Conservation (phyloP, 2,888 invertebrate genomes). For the Drymonia ruficornis region DNA sequence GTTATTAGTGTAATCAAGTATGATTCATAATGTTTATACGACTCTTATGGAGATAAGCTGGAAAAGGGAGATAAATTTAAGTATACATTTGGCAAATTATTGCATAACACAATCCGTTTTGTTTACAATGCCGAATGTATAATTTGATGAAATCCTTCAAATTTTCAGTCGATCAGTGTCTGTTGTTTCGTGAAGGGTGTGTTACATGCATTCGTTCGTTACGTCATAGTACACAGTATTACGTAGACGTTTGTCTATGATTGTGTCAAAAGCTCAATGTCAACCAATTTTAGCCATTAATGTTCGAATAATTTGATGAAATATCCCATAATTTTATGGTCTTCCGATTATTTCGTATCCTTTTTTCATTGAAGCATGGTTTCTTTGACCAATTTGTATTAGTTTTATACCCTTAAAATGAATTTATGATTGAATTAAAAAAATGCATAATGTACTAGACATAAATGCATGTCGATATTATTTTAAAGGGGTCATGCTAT, state of each 20-base stretch:
- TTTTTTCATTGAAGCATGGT: conserved; percentile 31
- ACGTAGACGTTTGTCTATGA: conserved; percentile 64
- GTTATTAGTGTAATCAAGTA: no score
- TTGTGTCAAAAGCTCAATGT: conserved; percentile 79
- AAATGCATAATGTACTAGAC: not conserved
- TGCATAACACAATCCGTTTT: conserved; percentile 10
- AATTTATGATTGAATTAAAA: not conserved
- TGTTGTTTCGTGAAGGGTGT: conserved; percentile 33
- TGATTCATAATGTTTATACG: no score
- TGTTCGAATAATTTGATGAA: conserved; percentile 26
- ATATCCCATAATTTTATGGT: conserved; percentile 36
- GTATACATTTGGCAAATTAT: conserved; percentile 10
- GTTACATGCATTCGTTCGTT: conserved; percentile 37
- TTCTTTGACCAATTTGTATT: conserved; percentile 21
- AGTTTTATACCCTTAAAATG: not conserved
- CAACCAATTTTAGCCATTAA: conserved; percentile 31
- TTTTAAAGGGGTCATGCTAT: not conserved
- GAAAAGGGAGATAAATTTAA: no score
- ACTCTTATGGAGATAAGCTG: no score
- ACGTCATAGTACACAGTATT: conserved; percentile 57
- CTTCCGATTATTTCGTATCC: conserved; percentile 51
- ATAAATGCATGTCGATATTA: not conserved
- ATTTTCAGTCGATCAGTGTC: conserved; percentile 5
- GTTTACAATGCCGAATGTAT: not conserved
- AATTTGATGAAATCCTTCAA: conserved; percentile 11